These are phyloP conservation scores for Phaethon lepturus DNA, from an alignment of 2,113 vertebrate species.

Conservation along the genomic window DNA sequence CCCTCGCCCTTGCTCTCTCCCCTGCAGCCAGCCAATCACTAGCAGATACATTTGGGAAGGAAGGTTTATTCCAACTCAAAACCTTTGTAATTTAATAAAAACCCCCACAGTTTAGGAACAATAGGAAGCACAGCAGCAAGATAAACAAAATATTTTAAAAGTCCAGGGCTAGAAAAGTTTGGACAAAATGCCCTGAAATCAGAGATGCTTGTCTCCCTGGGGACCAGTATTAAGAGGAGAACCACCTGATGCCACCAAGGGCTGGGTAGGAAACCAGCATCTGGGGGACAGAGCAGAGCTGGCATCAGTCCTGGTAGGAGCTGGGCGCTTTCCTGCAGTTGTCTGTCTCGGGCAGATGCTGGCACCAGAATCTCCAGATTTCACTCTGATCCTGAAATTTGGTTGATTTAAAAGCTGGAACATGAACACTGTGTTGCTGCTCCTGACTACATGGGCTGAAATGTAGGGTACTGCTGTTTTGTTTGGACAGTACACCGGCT, in stretches of 20 bases:
- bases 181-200: neutral
- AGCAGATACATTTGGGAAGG: neutral
- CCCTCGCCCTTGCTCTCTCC: neutral
- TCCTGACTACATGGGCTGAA: neutral
- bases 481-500: neutral
- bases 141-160: neutral
- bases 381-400: neutral
- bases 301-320: neutral
- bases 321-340: neutral
- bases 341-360: fast-evolving
- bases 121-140: slow-evolving; percentile 11
- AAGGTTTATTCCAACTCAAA: neutral
- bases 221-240: neutral
- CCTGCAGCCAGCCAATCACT: neutral
- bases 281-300: neutral
- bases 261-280: neutral
- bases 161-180: neutral
- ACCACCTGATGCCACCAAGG: neutral
- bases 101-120: neutral
- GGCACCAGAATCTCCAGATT: neutral
- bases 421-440: fast-evolving
- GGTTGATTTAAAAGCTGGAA: neutral
- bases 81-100: slow-evolving; percentile 43
- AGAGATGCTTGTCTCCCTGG: neutral
- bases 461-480: neutral